Evolutionary conservation across 2,888 invertebrate species (phyloP).

Genomic region (Drosophila cognata): DNA sequence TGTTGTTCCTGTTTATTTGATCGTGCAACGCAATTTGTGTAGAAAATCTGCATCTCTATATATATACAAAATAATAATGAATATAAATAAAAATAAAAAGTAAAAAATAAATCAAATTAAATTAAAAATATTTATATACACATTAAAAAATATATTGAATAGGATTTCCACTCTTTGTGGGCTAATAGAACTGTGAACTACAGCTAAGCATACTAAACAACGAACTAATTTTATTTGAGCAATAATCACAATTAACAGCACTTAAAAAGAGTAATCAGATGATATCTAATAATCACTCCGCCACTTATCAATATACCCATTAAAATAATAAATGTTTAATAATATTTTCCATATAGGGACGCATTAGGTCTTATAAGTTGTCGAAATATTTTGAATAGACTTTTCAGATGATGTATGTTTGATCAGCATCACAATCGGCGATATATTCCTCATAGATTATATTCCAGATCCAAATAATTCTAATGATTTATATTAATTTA

Average conservation of each 20-base stretch:
- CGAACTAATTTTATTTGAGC: neutral
- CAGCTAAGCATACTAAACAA: neutral
- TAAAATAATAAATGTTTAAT: too few relatives aligned
- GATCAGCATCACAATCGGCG: too few relatives aligned
- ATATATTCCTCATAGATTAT: too few relatives aligned
- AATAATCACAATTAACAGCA: neutral
- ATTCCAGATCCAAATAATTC: too few relatives aligned
- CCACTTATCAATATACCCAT: too few relatives aligned
- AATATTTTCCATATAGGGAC: too few relatives aligned
- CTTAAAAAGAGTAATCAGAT: too few relatives aligned
- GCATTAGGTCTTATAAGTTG: too few relatives aligned
- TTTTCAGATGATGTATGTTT: too few relatives aligned
- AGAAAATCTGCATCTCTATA: conserved; percentile 4
- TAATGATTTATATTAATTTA: too few relatives aligned
- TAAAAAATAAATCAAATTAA: neutral
- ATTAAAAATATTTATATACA: neutral
- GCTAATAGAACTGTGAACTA: neutral
- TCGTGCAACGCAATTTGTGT: conserved; percentile 39
- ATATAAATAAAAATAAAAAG: neutral
- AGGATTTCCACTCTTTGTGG: neutral
- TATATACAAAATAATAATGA: neutral
- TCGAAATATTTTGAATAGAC: too few relatives aligned
- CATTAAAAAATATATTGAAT: neutral
- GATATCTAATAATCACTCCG: too few relatives aligned
- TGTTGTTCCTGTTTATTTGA: conserved; percentile 49